Conservation (phyloP, 2,888 invertebrate species). For the Dicyrtomina minuta region DNA sequence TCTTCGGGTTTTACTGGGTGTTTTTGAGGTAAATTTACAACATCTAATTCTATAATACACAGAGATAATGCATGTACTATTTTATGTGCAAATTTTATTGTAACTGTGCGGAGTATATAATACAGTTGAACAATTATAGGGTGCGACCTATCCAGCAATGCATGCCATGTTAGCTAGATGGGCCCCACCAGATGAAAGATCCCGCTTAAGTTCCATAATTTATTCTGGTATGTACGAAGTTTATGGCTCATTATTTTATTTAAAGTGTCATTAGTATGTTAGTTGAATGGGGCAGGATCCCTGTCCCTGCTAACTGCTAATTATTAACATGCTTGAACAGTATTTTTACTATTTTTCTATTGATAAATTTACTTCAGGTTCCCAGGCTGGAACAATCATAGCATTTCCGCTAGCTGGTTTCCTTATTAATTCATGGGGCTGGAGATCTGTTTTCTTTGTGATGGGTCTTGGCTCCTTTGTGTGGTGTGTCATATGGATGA, state of each 20-base stretch:
- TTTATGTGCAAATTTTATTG: no score
- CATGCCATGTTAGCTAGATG: slow-evolving; percentile 33
- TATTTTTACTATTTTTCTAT: no score
- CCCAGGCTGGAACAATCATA: slow-evolving; percentile 60
- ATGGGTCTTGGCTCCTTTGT: slow-evolving; percentile 50
- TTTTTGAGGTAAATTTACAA: slow-evolving; percentile 35
- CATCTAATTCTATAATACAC: no score
- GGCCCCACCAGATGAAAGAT: slow-evolving; percentile 31
- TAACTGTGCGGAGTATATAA: no score
- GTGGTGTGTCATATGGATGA: slow-evolving; percentile 56
- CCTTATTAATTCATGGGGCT: slow-evolving; percentile 56
- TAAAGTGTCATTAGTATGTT: no score
- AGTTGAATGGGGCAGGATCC: no score
- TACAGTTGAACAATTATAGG: no score
- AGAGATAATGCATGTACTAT: no score
- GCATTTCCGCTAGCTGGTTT: slow-evolving; percentile 57
- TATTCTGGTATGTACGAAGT: slow-evolving; percentile 36
- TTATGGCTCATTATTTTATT: no score
- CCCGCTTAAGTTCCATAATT: slow-evolving; percentile 30
- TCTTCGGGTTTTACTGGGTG: slow-evolving; percentile 24
- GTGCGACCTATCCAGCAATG: slow-evolving; percentile 34
- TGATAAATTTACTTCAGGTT: no score
- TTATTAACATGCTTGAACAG: no score
- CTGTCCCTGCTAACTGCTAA: no score
- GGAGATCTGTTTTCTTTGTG: slow-evolving; percentile 58